Base-by-base conservation (phyloP, 2,888 invertebrate genomes). In the Brenthis daphne region DNA sequence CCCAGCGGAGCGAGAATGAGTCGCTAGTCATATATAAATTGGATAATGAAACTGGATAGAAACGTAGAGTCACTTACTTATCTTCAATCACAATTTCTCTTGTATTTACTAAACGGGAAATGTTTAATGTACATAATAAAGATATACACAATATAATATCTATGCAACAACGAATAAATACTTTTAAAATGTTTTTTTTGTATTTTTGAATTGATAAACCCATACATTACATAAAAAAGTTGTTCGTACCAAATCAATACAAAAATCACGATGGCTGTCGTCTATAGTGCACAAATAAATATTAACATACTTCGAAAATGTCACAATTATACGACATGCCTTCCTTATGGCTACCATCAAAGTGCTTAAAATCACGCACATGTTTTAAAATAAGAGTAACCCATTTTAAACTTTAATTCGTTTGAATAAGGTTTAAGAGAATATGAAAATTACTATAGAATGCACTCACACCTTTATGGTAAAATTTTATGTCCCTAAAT, bases 401-500 rank as follows among this genome's bases (percentile, higher is more conserved):
- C 11, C 24, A 60, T 50, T 33, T 60, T 60, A 29, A 43, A 11
- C 14, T 53, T 20, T 57, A 43, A 33, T 43, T 3, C 11, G 3
- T 50, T 14, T 1, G 4, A 4, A 60, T 60, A 55, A 58, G 47
- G 29, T 66, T 29, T 24, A 66, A 29, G 47, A 54, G 60, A 8
- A 4, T 37, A 6, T 1, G 12, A 37, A n/a, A 20, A 6, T 1
- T 1, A 16, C 13, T 43, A 24, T 57, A 11, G 24, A 67, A 29
- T 33, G 6, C 51, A 63, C 37, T 64, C 64, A 56, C 54, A 66
- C 54, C 54, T 67, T 54, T 63, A 64, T 64, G 63, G 58, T 60
- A 64, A 64, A 60, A 67, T 57, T 63, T 67, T 67, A 67, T 64
- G 50, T 65, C n/a, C 29, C 56, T 67, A 69, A 74, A 67, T 70